phyloP scores from a whole-genome alignment of 2,797 vertebrate species.

The Tokudaia muenninki region DNA sequence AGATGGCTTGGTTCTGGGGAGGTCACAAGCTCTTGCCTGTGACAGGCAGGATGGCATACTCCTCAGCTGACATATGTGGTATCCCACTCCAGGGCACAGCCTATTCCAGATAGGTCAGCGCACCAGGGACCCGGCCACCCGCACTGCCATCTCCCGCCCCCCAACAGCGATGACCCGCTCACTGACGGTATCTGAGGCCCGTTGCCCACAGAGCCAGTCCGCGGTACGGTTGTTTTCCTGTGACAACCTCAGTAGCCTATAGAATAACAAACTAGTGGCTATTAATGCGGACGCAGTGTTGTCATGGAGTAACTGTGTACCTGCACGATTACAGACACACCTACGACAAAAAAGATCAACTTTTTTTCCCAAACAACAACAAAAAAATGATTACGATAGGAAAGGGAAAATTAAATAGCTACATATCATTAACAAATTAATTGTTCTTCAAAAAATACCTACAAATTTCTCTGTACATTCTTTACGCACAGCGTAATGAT shows the following conservation, averaged over 20 bases:
- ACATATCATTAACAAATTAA: constrained; percentile 99
- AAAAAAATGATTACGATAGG: constrained; percentile 95
- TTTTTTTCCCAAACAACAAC: constrained; percentile 92
- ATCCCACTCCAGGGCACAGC: constrained; percentile 81
- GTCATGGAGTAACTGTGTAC: constrained; percentile 97
- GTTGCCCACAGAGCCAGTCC: constrained; percentile 89
- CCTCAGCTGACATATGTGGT: constrained; percentile 57
- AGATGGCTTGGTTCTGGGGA: constrained; percentile 84
- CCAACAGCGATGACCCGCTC: background rate
- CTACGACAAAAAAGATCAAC: constrained; percentile 98
- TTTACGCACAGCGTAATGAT: constrained; percentile 99
- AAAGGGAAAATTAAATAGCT: constrained; percentile 99
- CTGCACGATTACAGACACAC: constrained; percentile 98
- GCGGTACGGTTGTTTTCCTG: constrained; percentile 88
- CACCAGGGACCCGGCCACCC: constrained; percentile 64
- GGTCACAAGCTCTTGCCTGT: constrained; percentile 68
- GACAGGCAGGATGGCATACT: constrained; percentile 73
- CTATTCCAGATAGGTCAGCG: constrained; percentile 94
- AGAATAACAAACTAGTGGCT: constrained; percentile 95
- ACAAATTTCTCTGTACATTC: constrained; percentile 99
- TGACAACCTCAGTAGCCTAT: constrained; percentile 93
- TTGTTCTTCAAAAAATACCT: constrained; percentile 99
- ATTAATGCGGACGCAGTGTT: constrained; percentile 93
- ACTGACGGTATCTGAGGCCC: constrained; percentile 74
- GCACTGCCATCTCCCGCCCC: background rate